Conservation (phyloP, 2,113 vertebrate genomes). For the Scortum barcoo region DNA sequence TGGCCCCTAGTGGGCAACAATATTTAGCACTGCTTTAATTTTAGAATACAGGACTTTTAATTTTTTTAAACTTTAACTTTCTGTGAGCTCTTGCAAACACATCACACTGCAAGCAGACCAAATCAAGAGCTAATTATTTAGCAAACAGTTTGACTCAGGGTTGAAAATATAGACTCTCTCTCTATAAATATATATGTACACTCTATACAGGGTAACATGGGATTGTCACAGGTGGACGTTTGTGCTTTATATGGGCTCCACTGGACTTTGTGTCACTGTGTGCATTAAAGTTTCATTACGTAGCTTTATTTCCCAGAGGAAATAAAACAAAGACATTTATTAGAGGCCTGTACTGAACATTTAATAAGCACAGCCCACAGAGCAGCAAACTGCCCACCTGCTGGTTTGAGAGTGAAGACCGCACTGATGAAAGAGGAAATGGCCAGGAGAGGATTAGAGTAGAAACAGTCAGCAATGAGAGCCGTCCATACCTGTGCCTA, state of each 20-base stretch:
- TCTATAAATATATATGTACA: not conserved
- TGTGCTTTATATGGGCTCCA: slow-evolving; percentile 60
- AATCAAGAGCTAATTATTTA: slow-evolving; percentile 29
- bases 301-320: slow-evolving; percentile 70
- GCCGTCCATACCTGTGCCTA: slow-evolving; percentile 93
- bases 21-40: not conserved
- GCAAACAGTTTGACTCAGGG: slow-evolving; percentile 43
- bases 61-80: slow-evolving; percentile 14
- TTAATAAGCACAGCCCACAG: slow-evolving; percentile 68
- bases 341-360: slow-evolving; percentile 22
- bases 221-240: slow-evolving; percentile 33
- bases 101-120: not conserved
- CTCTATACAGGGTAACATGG: slow-evolving; percentile 21
- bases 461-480: slow-evolving; percentile 59
- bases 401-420: slow-evolving; percentile 49
- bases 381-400: slow-evolving; percentile 69
- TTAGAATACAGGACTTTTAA: not conserved
- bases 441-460: slow-evolving; percentile 29
- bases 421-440: slow-evolving; percentile 62
- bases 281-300: slow-evolving; percentile 53
- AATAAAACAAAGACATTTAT: slow-evolving; percentile 61
- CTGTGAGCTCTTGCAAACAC: not conserved
- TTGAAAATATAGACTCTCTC: not conserved
- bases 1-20: not conserved
- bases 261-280: slow-evolving; percentile 16